phyloP scores from a whole-genome alignment of 2,113 vertebrate genomes.

The Pseudolaguvia tuberculata region DNA sequence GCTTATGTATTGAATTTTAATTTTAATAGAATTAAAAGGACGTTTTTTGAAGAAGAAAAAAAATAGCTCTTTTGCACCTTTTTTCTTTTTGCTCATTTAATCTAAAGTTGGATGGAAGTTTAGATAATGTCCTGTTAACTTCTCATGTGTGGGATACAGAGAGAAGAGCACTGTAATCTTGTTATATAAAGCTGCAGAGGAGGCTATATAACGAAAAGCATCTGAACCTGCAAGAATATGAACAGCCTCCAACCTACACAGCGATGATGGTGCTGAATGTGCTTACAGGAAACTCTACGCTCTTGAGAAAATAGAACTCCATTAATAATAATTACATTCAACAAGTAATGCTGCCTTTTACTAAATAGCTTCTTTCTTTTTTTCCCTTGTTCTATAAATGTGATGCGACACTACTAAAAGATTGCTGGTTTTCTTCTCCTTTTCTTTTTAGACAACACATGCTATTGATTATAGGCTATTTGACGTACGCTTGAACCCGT shows the following conservation, averaged over 20 bases:
- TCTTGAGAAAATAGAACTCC: constrained; percentile 5
- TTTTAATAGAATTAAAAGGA: background rate
- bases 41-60: background rate
- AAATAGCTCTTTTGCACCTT: background rate
- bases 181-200: constrained; percentile 50
- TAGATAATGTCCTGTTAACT: constrained; percentile 22
- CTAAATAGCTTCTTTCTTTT: background rate
- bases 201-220: constrained; percentile 35
- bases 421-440: background rate
- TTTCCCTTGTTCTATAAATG: too few relatives aligned
- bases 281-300: constrained; percentile 6
- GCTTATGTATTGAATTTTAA: background rate
- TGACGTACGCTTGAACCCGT: constrained; percentile 11
- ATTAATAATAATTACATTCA: constrained; percentile 9
- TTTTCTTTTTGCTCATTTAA: background rate
- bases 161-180: constrained; percentile 15
- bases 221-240: constrained; percentile 39
- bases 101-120: constrained; percentile 24
- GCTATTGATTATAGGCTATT: constrained; percentile 36
- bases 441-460: background rate
- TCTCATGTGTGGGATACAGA: constrained; percentile 31
- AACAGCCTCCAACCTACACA: constrained; percentile 38
- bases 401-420: background rate
- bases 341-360: background rate
- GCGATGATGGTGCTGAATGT: constrained; percentile 12